Evolutionary conservation across 1,140 invertebrate species (phyloP).

Genomic region (Pachypeltis micranthus): DNA sequence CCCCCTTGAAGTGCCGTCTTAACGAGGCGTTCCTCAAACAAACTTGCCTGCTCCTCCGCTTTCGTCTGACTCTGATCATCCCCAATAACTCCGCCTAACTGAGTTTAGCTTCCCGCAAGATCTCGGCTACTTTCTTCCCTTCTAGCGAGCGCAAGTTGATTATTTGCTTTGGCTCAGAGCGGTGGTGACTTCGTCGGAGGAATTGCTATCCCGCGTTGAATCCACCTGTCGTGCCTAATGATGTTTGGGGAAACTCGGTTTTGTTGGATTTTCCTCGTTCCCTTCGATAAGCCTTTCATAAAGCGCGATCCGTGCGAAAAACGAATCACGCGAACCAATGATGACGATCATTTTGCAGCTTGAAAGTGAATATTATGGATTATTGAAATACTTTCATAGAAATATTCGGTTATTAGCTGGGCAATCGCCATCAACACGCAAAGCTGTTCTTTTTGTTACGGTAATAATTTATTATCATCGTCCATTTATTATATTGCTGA

Average conservation of each 20-base stretch:
- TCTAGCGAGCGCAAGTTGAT: not conserved
- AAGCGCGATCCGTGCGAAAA: too few relatives aligned
- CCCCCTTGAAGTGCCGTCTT: not conserved
- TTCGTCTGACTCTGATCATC: not conserved
- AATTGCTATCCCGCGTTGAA: not conserved
- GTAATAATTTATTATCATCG: too few relatives aligned
- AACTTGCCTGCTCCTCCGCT: not conserved
- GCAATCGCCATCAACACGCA: too few relatives aligned
- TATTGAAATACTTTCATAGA: too few relatives aligned
- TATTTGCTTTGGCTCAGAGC: not conserved
- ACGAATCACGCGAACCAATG: too few relatives aligned
- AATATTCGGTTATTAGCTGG: too few relatives aligned
- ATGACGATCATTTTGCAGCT: too few relatives aligned
- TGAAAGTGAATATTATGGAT: too few relatives aligned
- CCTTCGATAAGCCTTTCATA: too few relatives aligned
- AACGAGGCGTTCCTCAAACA: not conserved
- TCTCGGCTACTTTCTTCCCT: not conserved
- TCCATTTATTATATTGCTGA: too few relatives aligned
- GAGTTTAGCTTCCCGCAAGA: not conserved
- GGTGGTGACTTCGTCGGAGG: not conserved
- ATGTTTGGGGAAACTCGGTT: not conserved
- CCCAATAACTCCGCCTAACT: not conserved
- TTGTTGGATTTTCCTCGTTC: not conserved
- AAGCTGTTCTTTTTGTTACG: too few relatives aligned
- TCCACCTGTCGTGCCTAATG: not conserved